Percentiles rank a stretch among this genome's conserved stretches.
Conservation (phyloP, 2,113 vertebrate species). For the Passer domesticus region DNA sequence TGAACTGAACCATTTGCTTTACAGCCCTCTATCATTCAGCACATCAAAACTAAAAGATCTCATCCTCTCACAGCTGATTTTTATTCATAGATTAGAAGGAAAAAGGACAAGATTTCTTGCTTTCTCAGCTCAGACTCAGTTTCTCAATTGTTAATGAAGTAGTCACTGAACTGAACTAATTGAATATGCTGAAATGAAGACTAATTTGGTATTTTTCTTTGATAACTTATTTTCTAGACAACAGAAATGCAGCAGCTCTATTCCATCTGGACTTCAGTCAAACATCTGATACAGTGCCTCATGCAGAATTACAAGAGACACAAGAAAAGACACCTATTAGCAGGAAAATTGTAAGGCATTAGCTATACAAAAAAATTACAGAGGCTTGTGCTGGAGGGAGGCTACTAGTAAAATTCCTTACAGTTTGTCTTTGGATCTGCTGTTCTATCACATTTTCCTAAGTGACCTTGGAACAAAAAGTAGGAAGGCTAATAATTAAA, state of each 20-base stretch:
- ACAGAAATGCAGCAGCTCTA: slow-evolving; percentile 19
- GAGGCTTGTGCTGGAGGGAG: not conserved
- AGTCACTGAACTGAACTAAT: slow-evolving; percentile 45
- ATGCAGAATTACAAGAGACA: not conserved
- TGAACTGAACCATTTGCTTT: slow-evolving; percentile 35
- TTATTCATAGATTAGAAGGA: slow-evolving; percentile 39
- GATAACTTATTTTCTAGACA: slow-evolving; percentile 22
- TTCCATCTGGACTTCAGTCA: slow-evolving; percentile 9
- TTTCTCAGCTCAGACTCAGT: slow-evolving; percentile 30
- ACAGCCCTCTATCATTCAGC: slow-evolving; percentile 3
- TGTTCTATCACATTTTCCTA: slow-evolving; percentile 12
- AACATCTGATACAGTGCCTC: not conserved
- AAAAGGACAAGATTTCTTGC: slow-evolving; percentile 8
- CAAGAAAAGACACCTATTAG: not conserved
- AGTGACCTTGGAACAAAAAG: slow-evolving; percentile 18
- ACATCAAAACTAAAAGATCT: slow-evolving; percentile 10
- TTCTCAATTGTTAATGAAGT: slow-evolving; percentile 41
- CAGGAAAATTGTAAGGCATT: not conserved
- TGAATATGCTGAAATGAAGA: slow-evolving; percentile 50
- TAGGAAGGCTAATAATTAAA: not conserved
- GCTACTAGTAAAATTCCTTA: slow-evolving; percentile 4
- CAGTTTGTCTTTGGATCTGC: slow-evolving; percentile 26
- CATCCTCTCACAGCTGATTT: slow-evolving; percentile 37
- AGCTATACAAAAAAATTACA: not conserved
- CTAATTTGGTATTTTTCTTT: slow-evolving; percentile 53